phyloP scores from a whole-genome alignment of 2,797 vertebrate genomes.

The Sebastes cheni region DNA sequence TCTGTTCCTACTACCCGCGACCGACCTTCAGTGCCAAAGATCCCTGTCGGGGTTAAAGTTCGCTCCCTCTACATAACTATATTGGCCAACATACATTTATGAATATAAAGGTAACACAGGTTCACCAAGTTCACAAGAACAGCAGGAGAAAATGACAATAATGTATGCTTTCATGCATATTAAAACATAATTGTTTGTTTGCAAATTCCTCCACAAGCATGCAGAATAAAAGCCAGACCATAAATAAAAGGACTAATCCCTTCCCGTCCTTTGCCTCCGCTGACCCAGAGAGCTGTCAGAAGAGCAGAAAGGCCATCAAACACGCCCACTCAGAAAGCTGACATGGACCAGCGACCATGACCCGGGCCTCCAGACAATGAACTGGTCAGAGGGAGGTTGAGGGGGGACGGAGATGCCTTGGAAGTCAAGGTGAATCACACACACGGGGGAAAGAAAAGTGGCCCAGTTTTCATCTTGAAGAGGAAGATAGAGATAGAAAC shows the following conservation, averaged over 20 bases:
- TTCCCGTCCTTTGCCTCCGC: conserved; percentile 46
- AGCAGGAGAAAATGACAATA: conserved; percentile 15
- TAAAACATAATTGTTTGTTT: conserved; percentile 55
- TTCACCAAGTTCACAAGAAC: conserved; percentile 35
- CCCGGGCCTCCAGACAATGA: conserved; percentile 76
- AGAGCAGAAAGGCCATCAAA: conserved; percentile 91
- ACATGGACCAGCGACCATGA: conserved; percentile 88
- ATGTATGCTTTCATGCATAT: conserved; percentile 24
- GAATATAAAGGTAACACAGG: conserved; percentile 14
- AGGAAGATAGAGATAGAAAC: conserved; percentile 12
- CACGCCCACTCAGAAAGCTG: conserved; percentile 80
- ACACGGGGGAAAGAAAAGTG: conserved; percentile 28
- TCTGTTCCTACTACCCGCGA: conserved; percentile 82
- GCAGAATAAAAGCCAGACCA: conserved; percentile 41
- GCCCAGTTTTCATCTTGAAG: conserved; percentile 28
- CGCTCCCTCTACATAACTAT: conserved; percentile 60
- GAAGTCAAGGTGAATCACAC: conserved; percentile 45
- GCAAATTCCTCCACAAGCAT: conserved; percentile 72
- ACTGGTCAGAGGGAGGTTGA: conserved; percentile 35
- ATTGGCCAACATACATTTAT: conserved; percentile 26
- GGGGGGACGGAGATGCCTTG: conserved; percentile 5
- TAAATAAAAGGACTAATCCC: conserved; percentile 66
- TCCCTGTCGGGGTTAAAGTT: conserved; percentile 89
- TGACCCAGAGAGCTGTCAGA: conserved; percentile 89
- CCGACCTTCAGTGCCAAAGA: conserved; percentile 76